Evolutionary conservation across 2,888 invertebrate genomes (phyloP).

Genomic region (Myopa tessellatipennis): DNA sequence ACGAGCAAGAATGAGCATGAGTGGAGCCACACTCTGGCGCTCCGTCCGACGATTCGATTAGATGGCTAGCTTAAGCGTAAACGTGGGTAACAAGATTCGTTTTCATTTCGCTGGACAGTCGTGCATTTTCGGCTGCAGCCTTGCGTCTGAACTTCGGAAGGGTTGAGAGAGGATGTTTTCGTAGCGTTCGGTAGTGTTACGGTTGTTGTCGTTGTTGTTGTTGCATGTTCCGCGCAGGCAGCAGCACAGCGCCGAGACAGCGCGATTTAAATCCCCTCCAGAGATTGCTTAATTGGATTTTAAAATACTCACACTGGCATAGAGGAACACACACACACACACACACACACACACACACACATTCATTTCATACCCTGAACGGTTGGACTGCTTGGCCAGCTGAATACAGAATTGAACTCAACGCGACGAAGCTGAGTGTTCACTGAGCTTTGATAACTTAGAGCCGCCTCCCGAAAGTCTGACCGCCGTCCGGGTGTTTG

Average conservation of each 20-base stretch:
- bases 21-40: neutral
- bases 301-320: slow-evolving; percentile 62
- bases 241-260: slow-evolving; percentile 51
- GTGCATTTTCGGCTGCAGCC: neutral
- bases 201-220: slow-evolving; percentile 34
- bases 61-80: slow-evolving; percentile 57
- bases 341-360: slow-evolving; percentile 9
- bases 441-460: neutral
- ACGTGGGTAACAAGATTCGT: slow-evolving; percentile 64
- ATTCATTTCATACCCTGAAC: neutral
- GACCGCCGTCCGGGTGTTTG: neutral
- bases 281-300: slow-evolving; percentile 69
- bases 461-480: neutral
- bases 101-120: slow-evolving; percentile 34
- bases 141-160: neutral
- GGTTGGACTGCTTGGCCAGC: slow-evolving; percentile 9
- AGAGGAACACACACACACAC: slow-evolving; percentile 23
- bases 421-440: neutral
- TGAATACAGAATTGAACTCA: slow-evolving; percentile 19
- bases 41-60: slow-evolving; percentile 41
- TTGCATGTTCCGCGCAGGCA: slow-evolving; percentile 45
- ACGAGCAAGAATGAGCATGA: neutral
- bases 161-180: neutral
- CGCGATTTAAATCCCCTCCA: slow-evolving; percentile 65
- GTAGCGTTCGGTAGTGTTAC: slow-evolving; percentile 24